Base-by-base conservation (phyloP, 92 coral and sea anemone genomes). In the Porites lobata region DNA sequence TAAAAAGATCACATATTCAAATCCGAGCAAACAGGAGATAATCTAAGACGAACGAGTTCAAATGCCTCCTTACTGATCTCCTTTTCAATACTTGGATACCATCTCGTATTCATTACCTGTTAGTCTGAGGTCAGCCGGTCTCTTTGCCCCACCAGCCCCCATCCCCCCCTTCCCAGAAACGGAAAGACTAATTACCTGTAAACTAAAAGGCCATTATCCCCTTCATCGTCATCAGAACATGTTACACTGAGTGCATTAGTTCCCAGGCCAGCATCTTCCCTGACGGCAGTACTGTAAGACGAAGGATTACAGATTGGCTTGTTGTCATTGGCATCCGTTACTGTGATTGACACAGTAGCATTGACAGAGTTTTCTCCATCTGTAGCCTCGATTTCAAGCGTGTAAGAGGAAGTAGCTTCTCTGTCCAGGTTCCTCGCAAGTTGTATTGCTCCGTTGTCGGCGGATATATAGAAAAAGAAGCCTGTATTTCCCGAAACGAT, bases 251-350 rank as follows among this genome's bases (percentile, higher is more conserved):
- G 62, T 43, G 90, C 90, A 85, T 82, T 65, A 26, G 94, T 69
- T 9, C 93, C 95, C 75, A 77, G 65, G 26, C 78, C 90, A 20
- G 86, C 91, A 81, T 92, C 95, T 69, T 94, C 98, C 15, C 86
- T 72, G 9, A 92, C 79, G 51, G 76, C 75, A 15, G 91, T 91
- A 24, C 89, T 92, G 56, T 92, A 92, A 7, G 92, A 86, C 14
- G 92, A 68, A 11, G 92, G 91, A 20, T 90, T 75, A 58, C 95
- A 94, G 19, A 56, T 69, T 1, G 98, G 98, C 12, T 83, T 59
- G 65, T 94, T 94, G 80, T 94, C 98, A 71, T 94, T 94, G 64
- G 72, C 85, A 89, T 94, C 98, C 52, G 86, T 75, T 3, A 94
- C 86, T 3, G 85, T 90, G 47, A 94, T 71, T 15, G 80, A 58